These are phyloP conservation scores for Lasioglossum malachurum DNA, from an alignment of 2,888 invertebrate genomes.

Conservation along the genomic window DNA sequence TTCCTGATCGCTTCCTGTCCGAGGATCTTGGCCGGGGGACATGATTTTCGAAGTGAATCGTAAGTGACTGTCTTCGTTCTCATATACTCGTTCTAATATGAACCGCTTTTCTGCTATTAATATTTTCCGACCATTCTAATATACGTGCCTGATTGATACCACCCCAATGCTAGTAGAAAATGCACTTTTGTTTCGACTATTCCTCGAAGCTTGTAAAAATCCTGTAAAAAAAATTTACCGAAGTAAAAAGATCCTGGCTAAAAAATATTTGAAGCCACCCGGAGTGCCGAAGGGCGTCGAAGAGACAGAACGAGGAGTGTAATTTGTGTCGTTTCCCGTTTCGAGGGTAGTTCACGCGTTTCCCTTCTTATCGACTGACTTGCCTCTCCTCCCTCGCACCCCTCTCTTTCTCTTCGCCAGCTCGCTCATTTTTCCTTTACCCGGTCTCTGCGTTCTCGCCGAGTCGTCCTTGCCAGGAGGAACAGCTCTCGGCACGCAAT, in stretches of 20 bases:
- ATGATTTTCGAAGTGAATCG: slow-evolving; percentile 51
- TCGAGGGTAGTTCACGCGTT: slow-evolving; percentile 76
- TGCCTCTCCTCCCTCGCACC: slow-evolving; percentile 56
- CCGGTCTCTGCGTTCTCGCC: slow-evolving; percentile 18
- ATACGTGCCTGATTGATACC: no score
- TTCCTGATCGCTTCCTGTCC: neutral
- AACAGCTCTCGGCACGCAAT: slow-evolving; percentile 76
- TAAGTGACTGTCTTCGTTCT: slow-evolving; percentile 38
- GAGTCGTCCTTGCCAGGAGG: slow-evolving; percentile 74
- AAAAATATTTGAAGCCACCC: neutral
- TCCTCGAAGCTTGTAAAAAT: no score
- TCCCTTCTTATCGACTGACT: slow-evolving; percentile 77
- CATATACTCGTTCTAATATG: neutral
- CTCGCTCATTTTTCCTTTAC: slow-evolving; percentile 29
- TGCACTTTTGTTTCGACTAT: no score
- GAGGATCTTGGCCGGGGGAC: neutral
- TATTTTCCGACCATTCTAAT: no score
- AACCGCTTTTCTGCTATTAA: no score
- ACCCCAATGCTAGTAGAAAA: no score
- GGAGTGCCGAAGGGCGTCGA: neutral
- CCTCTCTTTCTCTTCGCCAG: slow-evolving; percentile 40
- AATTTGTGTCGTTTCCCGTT: slow-evolving; percentile 76
- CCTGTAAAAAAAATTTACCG: no score
- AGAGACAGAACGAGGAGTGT: slow-evolving; percentile 37
- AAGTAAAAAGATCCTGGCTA: no score